Evolutionary conservation across 37 sponge, comb jelly and placozoan species (phyloP), one percentile per base, ranked within the genome.

Genomic region (Aphrocallistes beatrix): DNA sequence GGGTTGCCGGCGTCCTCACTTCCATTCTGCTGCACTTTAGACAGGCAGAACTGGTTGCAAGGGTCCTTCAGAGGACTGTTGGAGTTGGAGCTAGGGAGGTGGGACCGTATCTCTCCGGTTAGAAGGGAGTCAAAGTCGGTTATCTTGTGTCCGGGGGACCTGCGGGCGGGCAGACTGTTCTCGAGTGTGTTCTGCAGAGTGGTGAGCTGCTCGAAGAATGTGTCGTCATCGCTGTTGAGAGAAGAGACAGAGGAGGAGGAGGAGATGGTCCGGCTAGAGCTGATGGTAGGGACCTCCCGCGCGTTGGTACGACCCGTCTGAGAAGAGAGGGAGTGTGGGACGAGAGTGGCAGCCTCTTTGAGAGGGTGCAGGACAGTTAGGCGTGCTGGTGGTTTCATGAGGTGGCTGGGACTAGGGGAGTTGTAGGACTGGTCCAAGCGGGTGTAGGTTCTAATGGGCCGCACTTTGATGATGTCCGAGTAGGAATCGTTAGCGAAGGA

Each of bases 61-160:
- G 75, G 75, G 75, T 60, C 75, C 75, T 13, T 60, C 6, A 60
- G 75, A 30, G 75, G 75, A 60, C 75, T 60, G 75, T 60, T 60
- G 75, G 75, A 60, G 32, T 60, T 13, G 34, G 75, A 60, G 75
- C 28, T 25, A 13, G 75, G 75, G 6, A 25, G 10, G n/a, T 13
- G 75, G 25, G 75, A 60, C 3, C 10, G 25, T 3, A 60, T 60
- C 75, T 60, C 3, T 32, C 75, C 75, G n/a, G 75, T 60, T 30
- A 60, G 75, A 3, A 60, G 34, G 75, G 21, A 3, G 75, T 60
- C 75, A 13, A 60, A 60, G n/a, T 60, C 75, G 32, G 75, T 30
- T 25, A 60, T 60, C 21, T 60, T 60, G 34, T 21, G 75, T 3
- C 21, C 75, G n/a, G 75, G 75, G n/a, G 75, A 60, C 3, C 3